Conservation (phyloP, 2,888 invertebrate genomes). For the Acronicta psi region DNA sequence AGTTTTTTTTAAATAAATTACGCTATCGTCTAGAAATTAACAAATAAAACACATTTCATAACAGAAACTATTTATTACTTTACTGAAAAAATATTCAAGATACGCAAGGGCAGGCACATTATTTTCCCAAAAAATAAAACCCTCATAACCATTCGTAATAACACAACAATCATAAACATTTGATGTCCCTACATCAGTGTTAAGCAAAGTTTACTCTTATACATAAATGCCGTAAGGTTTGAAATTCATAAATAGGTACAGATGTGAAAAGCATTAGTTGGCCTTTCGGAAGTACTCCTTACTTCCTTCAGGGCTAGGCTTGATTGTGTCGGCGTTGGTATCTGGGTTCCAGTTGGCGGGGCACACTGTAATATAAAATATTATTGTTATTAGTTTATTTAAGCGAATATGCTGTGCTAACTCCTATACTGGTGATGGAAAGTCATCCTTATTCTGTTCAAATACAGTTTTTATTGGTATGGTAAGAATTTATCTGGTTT, state of each 20-base stretch:
- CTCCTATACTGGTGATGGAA: no score
- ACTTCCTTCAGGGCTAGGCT: constrained; percentile 95
- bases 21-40: no score
- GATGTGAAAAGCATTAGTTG: constrained; percentile 61
- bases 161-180: background rate
- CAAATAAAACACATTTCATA: constrained; percentile 6
- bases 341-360: constrained; percentile 98
- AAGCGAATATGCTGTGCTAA: no score
- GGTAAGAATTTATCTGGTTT: no score
- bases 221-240: constrained; percentile 49
- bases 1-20: no score
- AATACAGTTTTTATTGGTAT: background rate
- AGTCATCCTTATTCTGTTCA: no score
- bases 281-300: constrained; percentile 95
- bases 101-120: constrained; percentile 1
- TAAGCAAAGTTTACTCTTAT: constrained; percentile 32
- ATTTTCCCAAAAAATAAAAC: constrained; percentile 2
- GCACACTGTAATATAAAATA: constrained; percentile 91
- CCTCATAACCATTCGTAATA: background rate
- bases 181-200: background rate
- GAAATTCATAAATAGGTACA: constrained; percentile 13
- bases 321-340: constrained; percentile 94
- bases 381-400: background rate
- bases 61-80: constrained; percentile 7
- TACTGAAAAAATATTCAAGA: constrained; percentile 15